These are phyloP conservation scores for Muraenolepis orangiensis DNA, from an alignment of 2,797 vertebrate genomes.

Conservation along the genomic window DNA sequence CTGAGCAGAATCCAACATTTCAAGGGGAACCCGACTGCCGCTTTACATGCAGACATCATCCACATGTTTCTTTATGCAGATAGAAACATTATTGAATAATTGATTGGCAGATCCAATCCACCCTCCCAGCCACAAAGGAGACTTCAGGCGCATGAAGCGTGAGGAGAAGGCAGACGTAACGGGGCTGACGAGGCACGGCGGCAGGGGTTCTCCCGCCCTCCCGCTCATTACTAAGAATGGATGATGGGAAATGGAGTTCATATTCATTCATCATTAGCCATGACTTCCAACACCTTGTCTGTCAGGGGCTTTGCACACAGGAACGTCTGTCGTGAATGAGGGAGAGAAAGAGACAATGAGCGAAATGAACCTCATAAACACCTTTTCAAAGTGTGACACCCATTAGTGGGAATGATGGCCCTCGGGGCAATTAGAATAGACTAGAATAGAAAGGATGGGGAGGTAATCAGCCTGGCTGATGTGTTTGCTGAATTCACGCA, in stretches of 20 bases:
- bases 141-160: neutral
- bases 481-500: slow-evolving; percentile 63
- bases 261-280: neutral
- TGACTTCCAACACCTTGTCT: neutral
- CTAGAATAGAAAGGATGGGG: slow-evolving; percentile 51
- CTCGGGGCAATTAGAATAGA: slow-evolving; percentile 65
- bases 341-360: neutral
- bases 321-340: neutral
- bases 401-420: slow-evolving; percentile 58
- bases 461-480: slow-evolving; percentile 55
- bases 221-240: neutral
- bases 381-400: slow-evolving; percentile 50
- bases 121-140: neutral
- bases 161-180: neutral
- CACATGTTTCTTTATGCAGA: slow-evolving; percentile 40
- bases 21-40: slow-evolving; percentile 12
- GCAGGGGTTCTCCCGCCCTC: neutral
- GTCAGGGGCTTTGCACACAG: neutral
- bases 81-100: slow-evolving; percentile 60
- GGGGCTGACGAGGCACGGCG: neutral
- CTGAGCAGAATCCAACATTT: slow-evolving; percentile 6
- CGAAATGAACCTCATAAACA: slow-evolving; percentile 44
- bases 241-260: neutral
- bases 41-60: slow-evolving; percentile 48
- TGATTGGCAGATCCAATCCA: slow-evolving; percentile 57